Evolutionary conservation across 2,888 invertebrate species (phyloP).

Genomic region (Drosophila dives): DNA sequence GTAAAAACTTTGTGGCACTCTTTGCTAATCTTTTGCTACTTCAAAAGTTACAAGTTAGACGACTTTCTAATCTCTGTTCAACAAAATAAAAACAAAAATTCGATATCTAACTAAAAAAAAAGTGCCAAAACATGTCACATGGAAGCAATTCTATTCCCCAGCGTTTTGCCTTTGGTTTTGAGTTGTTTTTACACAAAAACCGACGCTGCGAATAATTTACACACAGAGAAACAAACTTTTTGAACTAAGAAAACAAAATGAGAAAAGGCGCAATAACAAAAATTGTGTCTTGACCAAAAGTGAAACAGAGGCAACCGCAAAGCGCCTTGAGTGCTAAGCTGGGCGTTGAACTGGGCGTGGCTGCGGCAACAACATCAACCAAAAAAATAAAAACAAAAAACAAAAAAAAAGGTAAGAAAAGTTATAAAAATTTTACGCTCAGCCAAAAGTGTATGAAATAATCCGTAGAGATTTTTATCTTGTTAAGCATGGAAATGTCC

Average conservation of each 20-base stretch:
- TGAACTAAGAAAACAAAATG: conserved; percentile 59
- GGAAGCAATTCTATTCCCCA: conserved; percentile 21
- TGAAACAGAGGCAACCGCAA: conserved; percentile 66
- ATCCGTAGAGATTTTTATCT: conserved; percentile 80
- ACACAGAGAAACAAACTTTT: conserved; percentile 62
- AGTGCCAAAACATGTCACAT: conserved; percentile 79
- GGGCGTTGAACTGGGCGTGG: conserved; percentile 65
- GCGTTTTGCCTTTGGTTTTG: conserved; percentile 50
- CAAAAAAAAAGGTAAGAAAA: conserved; percentile 64
- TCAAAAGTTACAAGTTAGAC: conserved; percentile 75
- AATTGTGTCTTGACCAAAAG: conserved; percentile 66
- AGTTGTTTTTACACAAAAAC: conserved; percentile 68
- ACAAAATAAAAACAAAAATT: conserved; percentile 50
- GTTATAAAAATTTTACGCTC: conserved; percentile 67
- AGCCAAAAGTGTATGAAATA: conserved; percentile 73
- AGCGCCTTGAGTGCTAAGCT: conserved; percentile 67
- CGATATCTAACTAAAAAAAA: conserved; percentile 35
- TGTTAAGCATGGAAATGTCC: conserved; percentile 77
- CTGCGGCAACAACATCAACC: conserved; percentile 15
- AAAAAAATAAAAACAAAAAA: background rate
- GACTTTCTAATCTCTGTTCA: conserved; percentile 73
- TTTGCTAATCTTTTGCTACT: conserved; percentile 60
- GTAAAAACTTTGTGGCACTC: conserved; percentile 59
- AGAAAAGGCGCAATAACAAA: conserved; percentile 26
- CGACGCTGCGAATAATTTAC: conserved; percentile 76